Evolutionary conservation across 1,140 invertebrate species (phyloP), one percentile per base, ranked within the genome.

Genomic region (Cylas formicarius): DNA sequence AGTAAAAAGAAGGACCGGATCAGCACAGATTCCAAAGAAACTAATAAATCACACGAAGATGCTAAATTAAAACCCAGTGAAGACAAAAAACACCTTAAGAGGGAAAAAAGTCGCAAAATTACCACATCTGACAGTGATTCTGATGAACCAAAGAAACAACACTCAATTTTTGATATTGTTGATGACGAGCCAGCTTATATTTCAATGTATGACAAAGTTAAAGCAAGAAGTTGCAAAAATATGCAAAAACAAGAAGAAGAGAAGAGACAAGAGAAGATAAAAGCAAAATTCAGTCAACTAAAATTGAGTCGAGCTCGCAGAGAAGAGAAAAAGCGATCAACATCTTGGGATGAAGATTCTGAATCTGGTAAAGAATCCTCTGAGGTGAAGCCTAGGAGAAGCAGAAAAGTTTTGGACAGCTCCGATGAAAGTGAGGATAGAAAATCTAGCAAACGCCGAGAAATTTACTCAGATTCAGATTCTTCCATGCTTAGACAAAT

Each of bases 201-300:
- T 44, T 96, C 92, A 21, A 97, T 97, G 93, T 97, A 97, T 65
- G 94, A 97, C 63, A 96, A 96, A 69, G 91, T 97, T 0, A 97
- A 97, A 69, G 87, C 91, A 3, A 77, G 92, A 27, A 94, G 90
- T 17, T 92, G 84, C 40, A 90, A 90, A 63, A 87, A 89, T 60
- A 86, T 89, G 82, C 86, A 90, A 65, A 90, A 89, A 62, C 77
- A 88, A 55, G 87, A 91, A 60, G 86, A 91, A 66, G 82, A 90
- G 68, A 88, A 90, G 56, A 74, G 86, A 4, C 82, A 89, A 64
- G 84, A 87, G 66, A 82, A 82, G 64, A 76, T 90, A 13, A 87
- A 90, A 63, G 86, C 90, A 13, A 90, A 91, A 66, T 91, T 93
- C 58, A 85, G 81, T 55, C 83, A 89, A 56, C 62, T 93, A 23